These are phyloP conservation scores for Podarcis siculus DNA, from an alignment of 2,797 vertebrate genomes.

Conservation along the genomic window DNA sequence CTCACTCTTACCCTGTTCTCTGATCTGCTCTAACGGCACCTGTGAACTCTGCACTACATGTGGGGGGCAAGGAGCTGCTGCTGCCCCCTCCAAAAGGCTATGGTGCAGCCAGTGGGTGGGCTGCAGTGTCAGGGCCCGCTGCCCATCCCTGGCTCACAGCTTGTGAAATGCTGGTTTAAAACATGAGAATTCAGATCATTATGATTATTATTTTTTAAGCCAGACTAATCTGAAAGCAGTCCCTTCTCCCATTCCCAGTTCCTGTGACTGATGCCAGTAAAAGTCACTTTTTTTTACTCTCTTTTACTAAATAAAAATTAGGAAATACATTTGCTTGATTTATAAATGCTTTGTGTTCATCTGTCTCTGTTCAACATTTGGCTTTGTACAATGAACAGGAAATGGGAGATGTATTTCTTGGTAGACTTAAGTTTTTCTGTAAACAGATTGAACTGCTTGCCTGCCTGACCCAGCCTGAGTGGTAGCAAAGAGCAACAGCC, in stretches of 20 bases:
- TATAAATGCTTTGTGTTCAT: slow-evolving; percentile 26
- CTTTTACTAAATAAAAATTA: slow-evolving; percentile 26
- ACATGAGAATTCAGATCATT: neutral
- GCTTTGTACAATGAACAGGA: slow-evolving; percentile 71
- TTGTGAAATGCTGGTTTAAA: neutral
- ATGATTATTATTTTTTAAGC: too few relatives aligned
- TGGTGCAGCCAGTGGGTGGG: too few relatives aligned
- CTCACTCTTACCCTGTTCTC: too few relatives aligned
- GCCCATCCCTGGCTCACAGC: too few relatives aligned
- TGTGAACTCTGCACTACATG: too few relatives aligned
- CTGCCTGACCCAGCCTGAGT: slow-evolving; percentile 64
- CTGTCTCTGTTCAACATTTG: slow-evolving; percentile 58
- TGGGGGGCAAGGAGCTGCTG: too few relatives aligned
- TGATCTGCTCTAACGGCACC: too few relatives aligned
- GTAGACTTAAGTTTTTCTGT: slow-evolving; percentile 72
- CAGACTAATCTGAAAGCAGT: neutral
- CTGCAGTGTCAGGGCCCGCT: too few relatives aligned
- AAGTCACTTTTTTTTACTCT: neutral
- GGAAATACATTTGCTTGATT: slow-evolving; percentile 34
- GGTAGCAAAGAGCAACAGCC: slow-evolving; percentile 47
- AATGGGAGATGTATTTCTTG: slow-evolving; percentile 74
- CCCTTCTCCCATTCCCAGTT: neutral
- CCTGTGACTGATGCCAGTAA: neutral
- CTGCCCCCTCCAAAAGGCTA: too few relatives aligned
- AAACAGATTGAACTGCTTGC: slow-evolving; percentile 68